Conservation (phyloP, 2,797 vertebrate genomes). For the Danio tinwini region DNA sequence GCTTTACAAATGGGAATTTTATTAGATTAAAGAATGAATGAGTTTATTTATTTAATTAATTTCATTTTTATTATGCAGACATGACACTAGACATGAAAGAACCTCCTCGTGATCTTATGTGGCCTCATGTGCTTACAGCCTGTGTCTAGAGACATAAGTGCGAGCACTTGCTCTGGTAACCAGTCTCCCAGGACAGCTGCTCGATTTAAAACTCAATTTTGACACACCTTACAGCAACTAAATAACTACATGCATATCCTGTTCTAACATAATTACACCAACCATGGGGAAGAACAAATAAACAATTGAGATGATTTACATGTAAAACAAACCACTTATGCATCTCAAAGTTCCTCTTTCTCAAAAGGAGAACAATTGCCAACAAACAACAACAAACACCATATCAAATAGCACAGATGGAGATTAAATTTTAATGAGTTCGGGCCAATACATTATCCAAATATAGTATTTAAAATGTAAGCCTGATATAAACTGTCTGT, state of each 20-base stretch:
- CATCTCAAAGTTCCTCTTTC: not conserved
- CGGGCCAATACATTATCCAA: not conserved
- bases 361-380: not conserved
- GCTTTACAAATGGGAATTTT: not conserved
- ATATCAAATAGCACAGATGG: not conserved
- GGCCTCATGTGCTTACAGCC: conserved; percentile 1
- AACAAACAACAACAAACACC: conserved; percentile 2
- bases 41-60: not conserved
- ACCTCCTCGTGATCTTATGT: not conserved
- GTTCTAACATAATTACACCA: not conserved
- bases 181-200: conserved; percentile 44
- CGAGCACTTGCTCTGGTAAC: conserved; percentile 54
- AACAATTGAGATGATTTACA: not conserved
- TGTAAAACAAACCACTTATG: not conserved
- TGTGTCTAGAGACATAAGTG: conserved; percentile 15
- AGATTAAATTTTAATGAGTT: conserved; percentile 3
- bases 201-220: not conserved
- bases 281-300: not conserved
- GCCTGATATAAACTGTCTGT: not conserved
- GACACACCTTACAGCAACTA: not conserved
- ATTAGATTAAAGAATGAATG: not conserved
- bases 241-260: not conserved
- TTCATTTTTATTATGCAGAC: not conserved
- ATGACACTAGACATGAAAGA: too few relatives aligned
- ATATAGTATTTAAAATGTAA: not conserved